A percentile compares a stretch with the other conserved stretches of the same genome.
phyloP scores from a whole-genome alignment of 1,140 invertebrate genomes.

The Hetaerina americana region DNA sequence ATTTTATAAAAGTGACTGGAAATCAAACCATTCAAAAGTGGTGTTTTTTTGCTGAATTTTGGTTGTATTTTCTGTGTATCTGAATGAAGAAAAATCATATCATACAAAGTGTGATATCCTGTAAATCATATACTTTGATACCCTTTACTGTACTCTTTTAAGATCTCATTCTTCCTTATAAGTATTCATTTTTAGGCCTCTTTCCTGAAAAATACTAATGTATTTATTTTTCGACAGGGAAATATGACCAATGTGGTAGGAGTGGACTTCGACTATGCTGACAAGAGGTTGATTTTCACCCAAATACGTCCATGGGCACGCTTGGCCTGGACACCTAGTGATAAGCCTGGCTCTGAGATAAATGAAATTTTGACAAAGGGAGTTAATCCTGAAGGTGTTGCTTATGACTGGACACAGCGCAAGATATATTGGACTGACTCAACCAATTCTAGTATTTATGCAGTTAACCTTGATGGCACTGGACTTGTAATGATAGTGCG shows the following conservation, averaged over 20 bases:
- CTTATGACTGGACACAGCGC: constrained; percentile 92
- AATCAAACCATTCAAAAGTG: constrained; percentile 1
- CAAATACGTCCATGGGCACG: constrained; percentile 83
- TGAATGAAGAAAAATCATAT: no score
- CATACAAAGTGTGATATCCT: no score
- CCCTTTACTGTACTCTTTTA: no score
- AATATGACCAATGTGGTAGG: constrained; percentile 95
- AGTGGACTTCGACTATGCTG: constrained; percentile 86
- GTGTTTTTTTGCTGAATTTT: constrained; percentile 17
- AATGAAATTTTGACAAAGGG: constrained; percentile 63
- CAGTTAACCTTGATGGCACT: constrained; percentile 81
- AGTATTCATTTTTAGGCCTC: no score
- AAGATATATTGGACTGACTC: constrained; percentile 97
- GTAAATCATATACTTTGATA: no score
- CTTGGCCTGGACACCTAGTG: constrained; percentile 65
- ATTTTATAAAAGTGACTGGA: not conserved
- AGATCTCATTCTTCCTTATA: no score
- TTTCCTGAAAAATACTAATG: no score
- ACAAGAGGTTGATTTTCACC: constrained; percentile 78
- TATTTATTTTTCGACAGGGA: constrained; percentile 31
- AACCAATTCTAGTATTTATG: constrained; percentile 86
- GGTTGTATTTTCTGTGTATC: constrained; percentile 10
- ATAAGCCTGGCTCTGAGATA: constrained; percentile 46
- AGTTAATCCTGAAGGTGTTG: constrained; percentile 89
- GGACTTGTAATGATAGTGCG: constrained; percentile 86